Conservation (phyloP, 2,113 vertebrate genomes). For the Macrotus californicus region DNA sequence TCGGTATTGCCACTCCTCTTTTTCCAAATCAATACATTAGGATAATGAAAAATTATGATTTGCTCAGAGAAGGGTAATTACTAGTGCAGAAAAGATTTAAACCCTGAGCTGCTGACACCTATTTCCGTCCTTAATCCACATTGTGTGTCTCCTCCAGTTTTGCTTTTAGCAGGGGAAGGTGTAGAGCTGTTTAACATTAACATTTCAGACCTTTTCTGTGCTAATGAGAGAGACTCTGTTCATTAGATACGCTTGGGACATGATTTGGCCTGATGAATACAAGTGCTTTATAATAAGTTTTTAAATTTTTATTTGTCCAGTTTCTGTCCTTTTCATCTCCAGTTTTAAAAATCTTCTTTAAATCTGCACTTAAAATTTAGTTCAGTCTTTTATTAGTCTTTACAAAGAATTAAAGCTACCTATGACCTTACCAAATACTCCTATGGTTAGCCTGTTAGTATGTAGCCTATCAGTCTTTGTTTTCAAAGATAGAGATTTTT, state of each 20-base stretch:
- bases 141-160: constrained; percentile 52
- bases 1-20: constrained; percentile 54
- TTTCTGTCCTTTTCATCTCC: constrained; percentile 54
- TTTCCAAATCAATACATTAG: constrained; percentile 71
- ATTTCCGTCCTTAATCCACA: constrained; percentile 56
- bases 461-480: constrained; percentile 38
- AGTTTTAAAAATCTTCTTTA: constrained; percentile 37
- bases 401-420: constrained; percentile 38
- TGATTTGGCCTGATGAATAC: constrained; percentile 65
- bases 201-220: constrained; percentile 62
- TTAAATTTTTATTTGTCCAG: constrained; percentile 61
- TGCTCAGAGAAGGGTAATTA: constrained; percentile 65
- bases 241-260: constrained; percentile 48
- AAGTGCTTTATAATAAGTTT: constrained; percentile 64
- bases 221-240: constrained; percentile 62
- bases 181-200: constrained; percentile 50
- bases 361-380: constrained; percentile 53
- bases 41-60: constrained; percentile 72
- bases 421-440: neutral
- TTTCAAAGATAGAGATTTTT: neutral
- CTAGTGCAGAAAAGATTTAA: constrained; percentile 47
- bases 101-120: constrained; percentile 45
- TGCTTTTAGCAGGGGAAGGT: constrained; percentile 46
- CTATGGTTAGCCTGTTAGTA: neutral
- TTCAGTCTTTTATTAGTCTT: constrained; percentile 42